Percentiles rank a stretch among this genome's conserved stretches.
These are phyloP conservation scores for Invenusta paracnida DNA, from an alignment of 2,888 invertebrate species.

Conservation along the genomic window DNA sequence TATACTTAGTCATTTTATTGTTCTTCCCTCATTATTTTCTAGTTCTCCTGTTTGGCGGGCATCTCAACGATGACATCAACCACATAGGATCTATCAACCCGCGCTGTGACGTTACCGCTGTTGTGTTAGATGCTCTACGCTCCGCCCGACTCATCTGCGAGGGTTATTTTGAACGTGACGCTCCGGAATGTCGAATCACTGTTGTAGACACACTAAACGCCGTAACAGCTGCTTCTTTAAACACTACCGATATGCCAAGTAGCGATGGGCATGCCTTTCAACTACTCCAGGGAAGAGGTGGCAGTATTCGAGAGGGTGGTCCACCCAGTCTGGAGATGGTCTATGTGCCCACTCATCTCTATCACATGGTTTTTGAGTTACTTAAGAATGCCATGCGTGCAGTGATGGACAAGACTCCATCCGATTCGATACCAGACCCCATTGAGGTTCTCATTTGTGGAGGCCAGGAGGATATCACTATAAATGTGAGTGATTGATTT, in stretches of 20 bases:
- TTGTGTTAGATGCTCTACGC: constrained; percentile 75
- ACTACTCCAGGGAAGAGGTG: not conserved
- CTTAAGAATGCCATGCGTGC: constrained; percentile 93
- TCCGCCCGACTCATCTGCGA: not conserved
- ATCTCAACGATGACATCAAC: constrained; percentile 60
- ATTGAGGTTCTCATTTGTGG: constrained; percentile 77
- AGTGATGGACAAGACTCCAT: constrained; percentile 76
- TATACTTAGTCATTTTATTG: too few relatives aligned
- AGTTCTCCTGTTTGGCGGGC: constrained; percentile 62
- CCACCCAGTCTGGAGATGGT: constrained; percentile 67
- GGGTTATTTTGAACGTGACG: not conserved
- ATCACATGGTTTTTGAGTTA: constrained; percentile 96
- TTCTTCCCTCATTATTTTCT: too few relatives aligned
- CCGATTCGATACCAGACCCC: constrained; percentile 77
- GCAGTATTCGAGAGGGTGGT: not conserved
- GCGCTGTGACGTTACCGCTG: constrained; percentile 81
- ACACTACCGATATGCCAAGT: not conserved
- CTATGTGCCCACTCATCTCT: constrained; percentile 94
- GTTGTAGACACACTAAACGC: not conserved
- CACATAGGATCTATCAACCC: constrained; percentile 97
- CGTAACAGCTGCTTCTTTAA: not conserved
- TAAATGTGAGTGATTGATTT: constrained; percentile 70
- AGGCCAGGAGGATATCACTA: constrained; percentile 87
- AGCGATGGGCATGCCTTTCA: too few relatives aligned
- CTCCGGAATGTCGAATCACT: not conserved